Conservation (phyloP, 2,888 invertebrate species). For the Erebia epiphron region DNA sequence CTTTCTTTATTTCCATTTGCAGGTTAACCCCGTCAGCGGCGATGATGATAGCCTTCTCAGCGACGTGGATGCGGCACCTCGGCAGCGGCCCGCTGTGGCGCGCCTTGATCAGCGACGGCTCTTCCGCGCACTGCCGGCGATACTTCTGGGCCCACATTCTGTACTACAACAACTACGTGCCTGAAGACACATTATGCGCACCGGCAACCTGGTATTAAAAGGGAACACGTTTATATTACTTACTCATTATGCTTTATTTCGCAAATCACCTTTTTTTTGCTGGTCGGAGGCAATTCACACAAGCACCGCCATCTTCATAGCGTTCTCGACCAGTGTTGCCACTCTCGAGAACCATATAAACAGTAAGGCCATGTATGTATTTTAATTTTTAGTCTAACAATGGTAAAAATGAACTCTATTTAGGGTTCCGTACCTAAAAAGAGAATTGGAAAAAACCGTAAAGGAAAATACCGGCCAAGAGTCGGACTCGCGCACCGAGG, state of each 20-base stretch:
- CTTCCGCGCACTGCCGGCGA: constrained; percentile 59
- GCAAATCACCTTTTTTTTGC: neutral
- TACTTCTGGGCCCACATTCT: constrained; percentile 76
- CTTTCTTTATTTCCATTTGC: constrained; percentile 21
- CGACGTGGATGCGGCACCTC: constrained; percentile 58
- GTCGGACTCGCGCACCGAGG: too few species aligned
- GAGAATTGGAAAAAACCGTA: too few species aligned
- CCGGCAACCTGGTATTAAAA: constrained; percentile 63
- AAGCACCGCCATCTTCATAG: too few species aligned
- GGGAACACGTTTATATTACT: constrained; percentile 17
- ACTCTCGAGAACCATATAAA: too few species aligned
- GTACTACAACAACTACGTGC: constrained; percentile 70
- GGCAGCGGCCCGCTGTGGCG: constrained; percentile 66
- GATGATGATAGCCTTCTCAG: constrained; percentile 56
- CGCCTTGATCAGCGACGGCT: constrained; percentile 50
- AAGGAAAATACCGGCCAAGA: too few species aligned
- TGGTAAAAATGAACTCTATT: too few species aligned
- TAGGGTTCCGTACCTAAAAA: too few species aligned
- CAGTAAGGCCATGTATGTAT: too few species aligned
- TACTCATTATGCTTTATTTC: neutral
- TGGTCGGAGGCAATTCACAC: too few species aligned
- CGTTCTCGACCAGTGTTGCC: too few species aligned
- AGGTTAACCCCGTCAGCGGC: constrained; percentile 68
- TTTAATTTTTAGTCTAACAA: too few species aligned
- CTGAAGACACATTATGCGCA: constrained; percentile 55